phyloP scores from a whole-genome alignment of 1,140 invertebrate species.

The Drosophila saltans region DNA sequence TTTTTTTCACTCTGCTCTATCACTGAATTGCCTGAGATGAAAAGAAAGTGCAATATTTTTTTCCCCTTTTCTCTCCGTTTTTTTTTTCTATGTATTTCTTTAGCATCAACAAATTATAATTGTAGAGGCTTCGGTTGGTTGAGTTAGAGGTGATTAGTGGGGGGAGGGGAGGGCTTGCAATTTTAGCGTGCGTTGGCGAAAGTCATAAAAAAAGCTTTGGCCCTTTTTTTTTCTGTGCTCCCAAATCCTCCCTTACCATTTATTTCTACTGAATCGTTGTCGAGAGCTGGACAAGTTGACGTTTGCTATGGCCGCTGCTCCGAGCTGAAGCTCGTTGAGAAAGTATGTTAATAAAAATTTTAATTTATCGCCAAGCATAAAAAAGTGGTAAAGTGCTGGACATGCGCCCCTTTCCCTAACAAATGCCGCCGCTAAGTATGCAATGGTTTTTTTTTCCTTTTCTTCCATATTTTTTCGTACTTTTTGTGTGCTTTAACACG shows the following conservation, averaged over 20 bases:
- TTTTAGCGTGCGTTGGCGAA: slow-evolving; percentile 57
- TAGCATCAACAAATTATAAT: slow-evolving; percentile 64
- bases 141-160: neutral
- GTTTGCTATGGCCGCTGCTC: slow-evolving; percentile 26
- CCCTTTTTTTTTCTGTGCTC: neutral
- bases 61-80: neutral
- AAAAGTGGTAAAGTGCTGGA: slow-evolving; percentile 56
- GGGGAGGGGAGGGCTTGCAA: slow-evolving; percentile 15
- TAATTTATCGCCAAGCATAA: slow-evolving; percentile 68
- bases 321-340: slow-evolving; percentile 23
- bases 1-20: neutral
- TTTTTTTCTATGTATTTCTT: slow-evolving; percentile 16
- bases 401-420: slow-evolving; percentile 17
- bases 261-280: slow-evolving; percentile 28
- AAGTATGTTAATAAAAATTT: slow-evolving; percentile 74
- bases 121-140: slow-evolving; percentile 31
- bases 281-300: slow-evolving; percentile 60
- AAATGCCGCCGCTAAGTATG: slow-evolving; percentile 34
- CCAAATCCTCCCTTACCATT: neutral
- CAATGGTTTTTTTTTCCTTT: slow-evolving; percentile 43
- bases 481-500: slow-evolving; percentile 63
- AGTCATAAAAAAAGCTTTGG: slow-evolving; percentile 48
- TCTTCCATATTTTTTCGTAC: slow-evolving; percentile 34
- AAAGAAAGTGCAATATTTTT: slow-evolving; percentile 33
- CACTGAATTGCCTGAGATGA: slow-evolving; percentile 9